Percentiles rank a stretch among this genome's conserved stretches.
Evolutionary conservation across 2,888 invertebrate genomes (phyloP).

Genomic region (Chrysotoxum bicinctum): DNA sequence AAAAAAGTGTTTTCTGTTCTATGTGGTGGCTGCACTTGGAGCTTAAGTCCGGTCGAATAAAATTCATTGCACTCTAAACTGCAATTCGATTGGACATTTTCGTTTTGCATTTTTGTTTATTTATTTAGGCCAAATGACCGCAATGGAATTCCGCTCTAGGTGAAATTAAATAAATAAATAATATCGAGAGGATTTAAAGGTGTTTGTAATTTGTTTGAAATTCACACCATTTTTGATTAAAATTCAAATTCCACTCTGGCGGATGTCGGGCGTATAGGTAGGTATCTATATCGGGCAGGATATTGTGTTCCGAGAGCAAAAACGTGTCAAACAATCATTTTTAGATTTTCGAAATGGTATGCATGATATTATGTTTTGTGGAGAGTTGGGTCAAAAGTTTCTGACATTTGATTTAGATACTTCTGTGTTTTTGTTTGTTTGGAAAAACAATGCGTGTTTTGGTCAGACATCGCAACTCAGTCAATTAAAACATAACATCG

Average conservation of each 20-base stretch:
- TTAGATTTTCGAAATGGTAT: background rate
- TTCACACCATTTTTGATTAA: constrained; percentile 32
- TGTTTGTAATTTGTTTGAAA: constrained; percentile 7
- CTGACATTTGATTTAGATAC: constrained; percentile 4
- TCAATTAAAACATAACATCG: background rate
- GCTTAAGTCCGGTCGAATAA: constrained; percentile 48
- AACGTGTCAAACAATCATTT: background rate
- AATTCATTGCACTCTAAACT: constrained; percentile 60
- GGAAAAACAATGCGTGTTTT: background rate
- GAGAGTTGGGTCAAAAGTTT: background rate
- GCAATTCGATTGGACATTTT: constrained; percentile 61
- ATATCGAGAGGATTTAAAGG: constrained; percentile 48
- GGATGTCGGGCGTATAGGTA: background rate
- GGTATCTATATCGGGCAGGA: background rate
- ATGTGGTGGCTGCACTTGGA: constrained; percentile 8
- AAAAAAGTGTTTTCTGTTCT: background rate
- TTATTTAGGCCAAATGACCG: constrained; percentile 58
- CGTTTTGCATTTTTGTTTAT: constrained; percentile 37
- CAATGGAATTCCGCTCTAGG: constrained; percentile 51
- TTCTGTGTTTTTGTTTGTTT: background rate
- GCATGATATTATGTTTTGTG: background rate
- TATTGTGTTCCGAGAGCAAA: background rate
- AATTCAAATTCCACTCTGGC: background rate
- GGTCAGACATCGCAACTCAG: background rate
- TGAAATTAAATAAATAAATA: constrained; percentile 68